Percentiles rank a stretch among this genome's conserved stretches.
Evolutionary conservation across 2,113 vertebrate genomes (phyloP).

Genomic region (Galeopterus variegatus): DNA sequence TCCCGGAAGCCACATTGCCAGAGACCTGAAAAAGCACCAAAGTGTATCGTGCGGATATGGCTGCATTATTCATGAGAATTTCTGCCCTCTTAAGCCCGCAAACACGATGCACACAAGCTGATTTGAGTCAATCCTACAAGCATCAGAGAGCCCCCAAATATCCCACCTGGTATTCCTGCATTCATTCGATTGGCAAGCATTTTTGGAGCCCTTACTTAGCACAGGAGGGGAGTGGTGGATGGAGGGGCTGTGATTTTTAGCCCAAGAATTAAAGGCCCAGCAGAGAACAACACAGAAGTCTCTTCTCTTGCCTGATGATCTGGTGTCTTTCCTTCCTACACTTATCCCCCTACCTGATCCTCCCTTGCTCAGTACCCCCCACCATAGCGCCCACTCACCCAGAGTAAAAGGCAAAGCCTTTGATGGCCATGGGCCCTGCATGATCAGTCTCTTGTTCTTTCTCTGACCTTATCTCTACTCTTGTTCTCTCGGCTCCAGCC

Average conservation of each 20-base stretch:
- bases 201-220: not conserved
- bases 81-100: not conserved
- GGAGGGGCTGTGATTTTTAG: not conserved
- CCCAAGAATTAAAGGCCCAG: not conserved
- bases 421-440: not conserved
- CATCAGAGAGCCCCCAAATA: not conserved
- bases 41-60: rapidly evolving
- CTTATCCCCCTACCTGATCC: not conserved
- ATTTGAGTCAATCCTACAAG: not conserved
- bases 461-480: not conserved
- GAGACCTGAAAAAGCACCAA: not conserved
- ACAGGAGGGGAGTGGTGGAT: not conserved
- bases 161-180: not conserved
- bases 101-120: rapidly evolving
- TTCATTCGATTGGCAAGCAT: not conserved
- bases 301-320: not conserved
- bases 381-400: not conserved
- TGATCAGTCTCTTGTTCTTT: rapidly evolving
- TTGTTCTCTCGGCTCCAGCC: not conserved
- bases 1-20: not conserved
- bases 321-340: not conserved
- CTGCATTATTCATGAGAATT: not conserved
- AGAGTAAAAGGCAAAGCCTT: not conserved
- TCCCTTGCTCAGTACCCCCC: not conserved
- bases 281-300: not conserved